These are phyloP conservation scores for Hormiphora californensis DNA, from an alignment of 37 sponge, comb jelly and placozoan species.

Conservation along the genomic window DNA sequence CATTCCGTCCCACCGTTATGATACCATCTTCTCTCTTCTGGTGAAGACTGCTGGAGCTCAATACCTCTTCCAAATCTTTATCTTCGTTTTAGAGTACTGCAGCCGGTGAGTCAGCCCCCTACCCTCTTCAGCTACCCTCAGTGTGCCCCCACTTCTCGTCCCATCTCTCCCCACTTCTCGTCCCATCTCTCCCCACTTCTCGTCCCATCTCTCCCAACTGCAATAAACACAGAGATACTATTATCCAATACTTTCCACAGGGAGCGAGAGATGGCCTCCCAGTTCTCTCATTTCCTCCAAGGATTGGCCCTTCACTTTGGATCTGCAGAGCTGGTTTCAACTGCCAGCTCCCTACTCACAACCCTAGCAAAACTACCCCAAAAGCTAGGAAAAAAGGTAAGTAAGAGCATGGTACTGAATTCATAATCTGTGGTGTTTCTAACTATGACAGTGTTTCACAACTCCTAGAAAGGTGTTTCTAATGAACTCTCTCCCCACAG, in stretches of 20 bases:
- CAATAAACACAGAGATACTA: too few species aligned
- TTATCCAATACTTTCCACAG: background rate
- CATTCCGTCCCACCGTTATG: conserved; percentile 80
- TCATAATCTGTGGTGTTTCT: background rate
- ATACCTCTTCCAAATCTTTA: conserved; percentile 22
- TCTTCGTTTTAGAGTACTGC: background rate
- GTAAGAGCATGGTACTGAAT: background rate
- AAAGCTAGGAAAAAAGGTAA: conserved; percentile 2
- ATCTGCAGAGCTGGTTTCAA: background rate
- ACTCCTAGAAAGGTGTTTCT: too few species aligned
- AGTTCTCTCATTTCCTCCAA: conserved; percentile 34
- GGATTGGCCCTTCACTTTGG: background rate
- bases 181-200: too few species aligned
- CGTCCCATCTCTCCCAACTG: too few species aligned
- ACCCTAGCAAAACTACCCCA: conserved; percentile 38
- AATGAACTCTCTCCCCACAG: background rate
- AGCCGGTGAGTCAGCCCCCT: conserved; percentile 39
- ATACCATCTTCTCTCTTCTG: conserved; percentile 76
- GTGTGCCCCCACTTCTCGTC: too few species aligned
- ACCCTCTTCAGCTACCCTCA: too few species aligned
- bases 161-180: too few species aligned
- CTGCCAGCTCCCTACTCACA: background rate
- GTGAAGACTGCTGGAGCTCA: conserved; percentile 61
- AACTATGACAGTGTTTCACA: too few species aligned
- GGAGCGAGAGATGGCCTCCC: conserved; percentile 31